Evolutionary conservation across 1,140 invertebrate species (phyloP), one percentile per base, ranked within the genome.

Genomic region (Achatina immaculata): DNA sequence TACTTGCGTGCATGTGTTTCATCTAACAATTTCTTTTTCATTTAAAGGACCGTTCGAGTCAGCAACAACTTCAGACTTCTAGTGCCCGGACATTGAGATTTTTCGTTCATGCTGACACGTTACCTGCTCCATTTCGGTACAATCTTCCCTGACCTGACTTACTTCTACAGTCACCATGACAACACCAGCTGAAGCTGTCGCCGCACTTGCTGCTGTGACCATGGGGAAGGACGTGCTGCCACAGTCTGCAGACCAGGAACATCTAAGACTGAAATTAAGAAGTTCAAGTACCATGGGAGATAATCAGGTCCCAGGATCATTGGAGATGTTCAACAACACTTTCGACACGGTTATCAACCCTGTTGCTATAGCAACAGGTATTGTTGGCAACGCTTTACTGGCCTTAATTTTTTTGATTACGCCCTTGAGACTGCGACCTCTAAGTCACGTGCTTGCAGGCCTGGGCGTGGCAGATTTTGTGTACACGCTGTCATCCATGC

Each of bases 341-440:
- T 80, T 80, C 24, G 19, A 34, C 31, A 21, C 31, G 28, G 55
- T 71, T 34, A 36, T 51, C n/a, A 68, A 80, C n/a, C 78, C 78
- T 14, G 45, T 40, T 28, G 31, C 42, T 28, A 45, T 80, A 38
- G 68, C 68, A 43, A 51, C 38, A 11, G 78, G 78, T 9, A 58
- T 80, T 14, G 43, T 80, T 31, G 78, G 78, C n/a, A 80, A 80
- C 68, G 45, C 68, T 14, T 9, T 80, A 14, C 19, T 80, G 66
- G 43, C 45, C 16, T 16, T 72, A 0, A 68, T 80, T 0, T 80
- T 80, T 31, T 28, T 58, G 42, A 72, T 71, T 43, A 80, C 78
- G 0, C 78, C 78, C 0, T 36, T 80, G 6, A 40, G 68, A 68
- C 66, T 72, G 21, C 65, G 68, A 42, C 66, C 78, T 2, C 28